Conservation (phyloP, 2,113 vertebrate genomes). For the Amia ocellicauda region DNA sequence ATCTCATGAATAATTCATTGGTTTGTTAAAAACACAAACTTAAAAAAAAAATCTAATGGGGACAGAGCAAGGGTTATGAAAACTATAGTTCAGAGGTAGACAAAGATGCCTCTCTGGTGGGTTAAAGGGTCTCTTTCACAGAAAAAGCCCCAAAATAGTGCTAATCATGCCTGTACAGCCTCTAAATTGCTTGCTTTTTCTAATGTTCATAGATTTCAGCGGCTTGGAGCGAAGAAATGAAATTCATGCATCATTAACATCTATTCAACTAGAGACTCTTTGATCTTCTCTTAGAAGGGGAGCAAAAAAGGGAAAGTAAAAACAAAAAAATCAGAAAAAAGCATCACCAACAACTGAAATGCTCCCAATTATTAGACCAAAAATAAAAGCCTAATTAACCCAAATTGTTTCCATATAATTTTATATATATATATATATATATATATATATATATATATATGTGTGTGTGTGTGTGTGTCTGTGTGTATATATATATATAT, state of each 20-base stretch:
- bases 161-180: constrained; percentile 53
- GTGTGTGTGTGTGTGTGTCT: too few species aligned
- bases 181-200: constrained; percentile 45
- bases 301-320: constrained; percentile 37
- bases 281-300: constrained; percentile 63
- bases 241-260: constrained; percentile 62
- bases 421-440: constrained; percentile 61
- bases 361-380: constrained; percentile 61
- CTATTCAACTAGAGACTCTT: constrained; percentile 60
- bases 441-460: too few species aligned
- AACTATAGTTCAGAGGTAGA: constrained; percentile 34
- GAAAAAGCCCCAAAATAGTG: constrained; percentile 45
- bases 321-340: constrained; percentile 45
- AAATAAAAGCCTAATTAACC: constrained; percentile 78
- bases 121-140: constrained; percentile 44
- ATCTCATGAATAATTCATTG: constrained; percentile 4
- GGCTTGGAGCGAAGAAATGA: constrained; percentile 46
- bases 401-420: constrained; percentile 72
- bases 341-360: constrained; percentile 74
- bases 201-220: constrained; percentile 37
- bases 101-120: constrained; percentile 28
- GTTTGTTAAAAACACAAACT: too few species aligned
- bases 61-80: constrained; percentile 39
- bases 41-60: constrained; percentile 1
- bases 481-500: too few species aligned